Evolutionary conservation across 2,888 invertebrate genomes (phyloP), one percentile per base, ranked within the genome.

Genomic region (Ophion ellenae): DNA sequence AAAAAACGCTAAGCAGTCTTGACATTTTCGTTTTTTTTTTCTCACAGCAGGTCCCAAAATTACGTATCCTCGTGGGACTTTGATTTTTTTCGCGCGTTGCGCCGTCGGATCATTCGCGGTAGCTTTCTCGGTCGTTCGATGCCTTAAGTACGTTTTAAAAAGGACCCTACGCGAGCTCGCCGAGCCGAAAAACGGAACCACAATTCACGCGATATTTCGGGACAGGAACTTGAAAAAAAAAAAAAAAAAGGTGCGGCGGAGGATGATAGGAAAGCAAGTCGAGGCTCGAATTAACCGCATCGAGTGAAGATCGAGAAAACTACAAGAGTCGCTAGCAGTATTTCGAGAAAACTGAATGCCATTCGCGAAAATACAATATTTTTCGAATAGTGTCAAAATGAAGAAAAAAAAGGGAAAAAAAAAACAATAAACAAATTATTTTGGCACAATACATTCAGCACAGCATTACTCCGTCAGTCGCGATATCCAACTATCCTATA

Each of bases 381-480:
- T 66, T 76, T 67, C 7, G 36, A 61, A 45, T 9, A 7, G 45
- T 24, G 59, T 59, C 10, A 36, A 57, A 47, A 47, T 9, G 20
- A 57, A 57, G 20, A 87, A 88, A 88, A 75, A 87, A 89, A 86
- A 76, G 86, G 86, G 64, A 83, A 66, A 53, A 66, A 77, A 10
- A 14, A 11, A 47, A 11, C 10, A 14, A 14, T 14, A 53, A 53
- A 53, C 32, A 79, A 88, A 89, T 91, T 90, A 90, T 92, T 93
- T 93, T 93, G 93, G 93, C 93, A 93, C 93, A 93, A 89, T 92
- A 92, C 88, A 92, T 91, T 90, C 90, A 86, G 88, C 90, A 90
- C 90, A 90, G 90, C 84, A 90, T 91, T 91, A 90, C 80, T 92
- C 90, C 90, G 90, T 91, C 89, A 90, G 90, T 89, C 87, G 87